A percentile compares a stretch with the other conserved stretches of the same genome.
phyloP scores from a whole-genome alignment of 1,140 invertebrate species.

The Temnothorax curvispinosus region DNA sequence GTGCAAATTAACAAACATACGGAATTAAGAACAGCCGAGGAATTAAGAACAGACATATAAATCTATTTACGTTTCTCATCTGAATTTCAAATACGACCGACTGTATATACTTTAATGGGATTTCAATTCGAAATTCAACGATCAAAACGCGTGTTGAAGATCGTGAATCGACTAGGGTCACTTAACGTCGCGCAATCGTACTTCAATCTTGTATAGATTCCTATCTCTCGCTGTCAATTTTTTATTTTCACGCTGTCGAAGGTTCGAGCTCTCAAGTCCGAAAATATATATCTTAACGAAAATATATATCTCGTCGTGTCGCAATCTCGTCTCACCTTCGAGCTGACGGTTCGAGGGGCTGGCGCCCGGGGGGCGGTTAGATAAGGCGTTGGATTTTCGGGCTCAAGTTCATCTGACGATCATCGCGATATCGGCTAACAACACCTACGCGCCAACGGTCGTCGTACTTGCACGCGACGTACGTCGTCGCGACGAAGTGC shows the following conservation, averaged over 20 bases:
- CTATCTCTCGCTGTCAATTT: neutral
- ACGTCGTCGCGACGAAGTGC: slow-evolving; percentile 32
- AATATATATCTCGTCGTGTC: slow-evolving; percentile 4
- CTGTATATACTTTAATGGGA: no score
- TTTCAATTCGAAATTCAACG: neutral
- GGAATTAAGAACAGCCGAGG: neutral
- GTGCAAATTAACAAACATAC: neutral
- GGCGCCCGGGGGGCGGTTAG: neutral
- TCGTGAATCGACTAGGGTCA: neutral
- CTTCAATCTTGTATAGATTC: neutral
- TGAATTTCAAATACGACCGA: neutral
- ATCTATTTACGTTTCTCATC: neutral
- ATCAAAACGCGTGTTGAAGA: neutral
- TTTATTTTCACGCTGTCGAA: slow-evolving; percentile 4
- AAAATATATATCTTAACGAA: neutral
- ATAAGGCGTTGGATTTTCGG: slow-evolving; percentile 17
- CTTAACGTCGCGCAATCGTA: neutral
- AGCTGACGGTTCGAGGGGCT: neutral
- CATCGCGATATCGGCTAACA: slow-evolving; percentile 10
- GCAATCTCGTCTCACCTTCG: neutral
- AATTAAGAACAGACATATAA: neutral
- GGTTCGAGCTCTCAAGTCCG: neutral
- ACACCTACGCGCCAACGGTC: neutral
- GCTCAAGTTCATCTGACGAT: neutral
- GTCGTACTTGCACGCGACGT: neutral